These are phyloP conservation scores for Drosophila athabasca DNA, from an alignment of 1,140 invertebrate genomes.

Conservation along the genomic window DNA sequence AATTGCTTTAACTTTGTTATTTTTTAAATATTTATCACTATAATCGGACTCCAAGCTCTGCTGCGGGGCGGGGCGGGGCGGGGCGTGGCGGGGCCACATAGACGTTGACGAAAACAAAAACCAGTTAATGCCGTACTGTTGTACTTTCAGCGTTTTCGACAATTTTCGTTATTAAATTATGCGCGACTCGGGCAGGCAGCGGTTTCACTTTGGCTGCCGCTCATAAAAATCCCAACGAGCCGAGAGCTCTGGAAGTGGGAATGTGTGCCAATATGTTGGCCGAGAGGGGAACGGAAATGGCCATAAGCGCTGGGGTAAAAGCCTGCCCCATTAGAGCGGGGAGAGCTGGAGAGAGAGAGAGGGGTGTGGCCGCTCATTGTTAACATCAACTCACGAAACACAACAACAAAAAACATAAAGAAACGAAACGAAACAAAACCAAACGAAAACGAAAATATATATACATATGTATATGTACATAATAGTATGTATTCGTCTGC, in stretches of 20 bases:
- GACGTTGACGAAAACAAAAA: slow-evolving; percentile 37
- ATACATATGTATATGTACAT: slow-evolving; percentile 24
- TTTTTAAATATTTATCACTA: slow-evolving; percentile 43
- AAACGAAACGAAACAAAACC: slow-evolving; percentile 41
- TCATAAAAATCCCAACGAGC: slow-evolving; percentile 47
- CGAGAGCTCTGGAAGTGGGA: slow-evolving; percentile 56
- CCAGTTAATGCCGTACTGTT: slow-evolving; percentile 45
- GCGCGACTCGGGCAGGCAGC: slow-evolving; percentile 33
- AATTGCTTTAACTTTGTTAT: slow-evolving; percentile 28
- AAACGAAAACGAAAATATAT: slow-evolving; percentile 67
- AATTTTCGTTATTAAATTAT: slow-evolving; percentile 60
- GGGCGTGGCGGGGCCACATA: not conserved
- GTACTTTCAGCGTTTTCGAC: slow-evolving; percentile 40
- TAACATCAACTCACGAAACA: slow-evolving; percentile 11
- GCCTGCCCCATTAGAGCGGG: slow-evolving; percentile 23
- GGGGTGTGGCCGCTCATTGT: slow-evolving; percentile 63
- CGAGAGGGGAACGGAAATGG: slow-evolving; percentile 64
- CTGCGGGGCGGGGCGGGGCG: not conserved
- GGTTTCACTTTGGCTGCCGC: slow-evolving; percentile 47
- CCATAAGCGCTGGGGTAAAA: slow-evolving; percentile 54
- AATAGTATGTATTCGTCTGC: slow-evolving; percentile 47
- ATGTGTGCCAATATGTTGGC: slow-evolving; percentile 75
- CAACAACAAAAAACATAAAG: slow-evolving; percentile 30
- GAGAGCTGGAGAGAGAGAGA: slow-evolving; percentile 16
- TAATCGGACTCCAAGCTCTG: slow-evolving; percentile 11